Conservation (phyloP, 2,797 vertebrate genomes). For the Lacerta viridis region DNA sequence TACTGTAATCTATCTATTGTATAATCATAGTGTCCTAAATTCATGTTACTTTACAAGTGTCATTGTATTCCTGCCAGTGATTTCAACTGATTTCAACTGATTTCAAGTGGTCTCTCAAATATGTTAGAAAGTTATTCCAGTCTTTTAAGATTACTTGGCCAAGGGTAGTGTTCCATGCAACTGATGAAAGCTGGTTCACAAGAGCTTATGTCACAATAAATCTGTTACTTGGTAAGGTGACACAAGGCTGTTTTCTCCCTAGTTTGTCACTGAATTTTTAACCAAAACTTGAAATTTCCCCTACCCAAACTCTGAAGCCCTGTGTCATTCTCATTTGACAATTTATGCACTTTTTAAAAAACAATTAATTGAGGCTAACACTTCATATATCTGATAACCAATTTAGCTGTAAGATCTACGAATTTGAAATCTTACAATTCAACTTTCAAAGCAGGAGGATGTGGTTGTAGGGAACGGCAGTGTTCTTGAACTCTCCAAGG, state of each 20-base stretch:
- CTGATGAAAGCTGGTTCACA: background rate
- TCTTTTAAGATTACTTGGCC: no score
- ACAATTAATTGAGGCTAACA: background rate
- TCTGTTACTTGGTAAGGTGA: background rate
- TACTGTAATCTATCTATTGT: no score
- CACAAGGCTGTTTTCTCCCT: background rate
- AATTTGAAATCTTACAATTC: background rate
- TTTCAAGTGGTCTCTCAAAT: no score
- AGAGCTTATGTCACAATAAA: background rate
- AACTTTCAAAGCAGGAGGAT: no score
- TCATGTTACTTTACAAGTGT: no score
- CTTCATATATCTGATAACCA: background rate
- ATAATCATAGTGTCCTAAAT: no score
- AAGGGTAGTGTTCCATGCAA: background rate
- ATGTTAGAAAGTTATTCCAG: no score
- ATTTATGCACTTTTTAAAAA: background rate
- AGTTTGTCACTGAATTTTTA: background rate
- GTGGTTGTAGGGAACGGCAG: accelerated
- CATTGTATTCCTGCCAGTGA: no score
- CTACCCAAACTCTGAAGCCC: background rate
- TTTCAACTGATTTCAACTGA: no score
- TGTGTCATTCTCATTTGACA: background rate
- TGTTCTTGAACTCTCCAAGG: background rate
- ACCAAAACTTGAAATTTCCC: background rate
- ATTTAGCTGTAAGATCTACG: background rate